These are phyloP conservation scores for Mamestra brassicae DNA, from an alignment of 2,888 invertebrate species.

Conservation along the genomic window DNA sequence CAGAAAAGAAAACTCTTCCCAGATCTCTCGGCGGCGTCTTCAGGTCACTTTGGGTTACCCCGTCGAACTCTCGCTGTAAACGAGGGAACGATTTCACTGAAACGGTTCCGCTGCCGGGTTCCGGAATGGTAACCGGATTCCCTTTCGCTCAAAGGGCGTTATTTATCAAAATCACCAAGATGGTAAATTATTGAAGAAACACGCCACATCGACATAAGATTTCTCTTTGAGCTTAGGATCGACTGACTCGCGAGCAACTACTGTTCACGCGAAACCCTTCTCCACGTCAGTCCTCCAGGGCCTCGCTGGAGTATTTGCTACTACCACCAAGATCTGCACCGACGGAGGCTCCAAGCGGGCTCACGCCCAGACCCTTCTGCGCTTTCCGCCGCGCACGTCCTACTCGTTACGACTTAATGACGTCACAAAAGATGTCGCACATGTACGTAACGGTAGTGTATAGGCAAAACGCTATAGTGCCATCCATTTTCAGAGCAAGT, in stretches of 20 bases:
- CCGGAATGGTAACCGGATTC: conserved; percentile 91
- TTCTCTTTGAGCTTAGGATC: conserved; percentile 91
- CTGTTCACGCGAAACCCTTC: conserved; percentile 89
- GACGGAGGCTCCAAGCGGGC: conserved; percentile 89
- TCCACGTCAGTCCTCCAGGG: conserved; percentile 91
- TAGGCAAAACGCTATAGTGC: conserved; percentile 84
- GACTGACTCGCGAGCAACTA: conserved; percentile 91
- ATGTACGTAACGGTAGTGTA: conserved; percentile 84
- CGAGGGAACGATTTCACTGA: conserved; percentile 81
- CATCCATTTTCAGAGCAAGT: conserved; percentile 43
- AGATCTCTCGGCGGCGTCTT: conserved; percentile 91
- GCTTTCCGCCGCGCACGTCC: conserved; percentile 76
- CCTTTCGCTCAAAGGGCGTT: conserved; percentile 87
- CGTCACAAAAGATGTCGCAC: conserved; percentile 67
- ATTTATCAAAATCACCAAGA: conserved; percentile 56
- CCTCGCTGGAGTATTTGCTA: conserved; percentile 93
- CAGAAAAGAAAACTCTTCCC: conserved; percentile 77
- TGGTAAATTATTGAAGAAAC: conserved; percentile 46
- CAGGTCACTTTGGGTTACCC: conserved; percentile 82
- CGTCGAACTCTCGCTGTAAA: conserved; percentile 70
- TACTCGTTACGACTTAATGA: conserved; percentile 90
- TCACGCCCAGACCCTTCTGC: conserved; percentile 91
- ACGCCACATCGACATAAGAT: conserved; percentile 82
- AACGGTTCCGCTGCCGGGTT: conserved; percentile 91
- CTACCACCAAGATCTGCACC: conserved; percentile 93